These are phyloP conservation scores for Chaunax sp. DNA, from an alignment of 2,797 vertebrate species.

Conservation along the genomic window DNA sequence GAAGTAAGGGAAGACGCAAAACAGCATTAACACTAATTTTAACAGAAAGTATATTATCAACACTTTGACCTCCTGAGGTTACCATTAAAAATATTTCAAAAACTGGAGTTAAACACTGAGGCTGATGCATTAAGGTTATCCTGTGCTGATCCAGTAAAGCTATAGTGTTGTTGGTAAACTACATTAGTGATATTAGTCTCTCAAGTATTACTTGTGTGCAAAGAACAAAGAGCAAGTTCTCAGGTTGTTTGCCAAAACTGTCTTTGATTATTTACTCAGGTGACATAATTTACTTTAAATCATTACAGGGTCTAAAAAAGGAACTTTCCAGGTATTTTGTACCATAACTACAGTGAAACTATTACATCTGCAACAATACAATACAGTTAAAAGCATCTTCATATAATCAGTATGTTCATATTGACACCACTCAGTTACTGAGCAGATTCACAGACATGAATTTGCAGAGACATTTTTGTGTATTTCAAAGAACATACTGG, in stretches of 20 bases:
- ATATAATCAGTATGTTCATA: conserved; percentile 35
- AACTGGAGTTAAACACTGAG: conserved; percentile 27
- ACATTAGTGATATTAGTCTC: conserved; percentile 58
- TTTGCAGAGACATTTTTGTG: conserved; percentile 26
- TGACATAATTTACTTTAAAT: conserved; percentile 38
- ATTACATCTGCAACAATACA: conserved; percentile 32
- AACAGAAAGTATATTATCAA: conserved; percentile 51
- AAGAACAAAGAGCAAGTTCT: conserved; percentile 31
- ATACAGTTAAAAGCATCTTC: conserved; percentile 39
- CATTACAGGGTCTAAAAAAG: conserved; percentile 35
- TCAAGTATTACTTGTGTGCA: conserved; percentile 49
- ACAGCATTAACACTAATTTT: conserved; percentile 43
- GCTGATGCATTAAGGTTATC: conserved; percentile 33
- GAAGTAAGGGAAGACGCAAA: conserved; percentile 53
- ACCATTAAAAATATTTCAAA: conserved; percentile 9
- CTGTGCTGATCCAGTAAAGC: conserved; percentile 32
- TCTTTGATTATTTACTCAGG: conserved; percentile 35
- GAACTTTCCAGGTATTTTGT: conserved; percentile 48
- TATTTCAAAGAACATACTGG: conserved; percentile 31
- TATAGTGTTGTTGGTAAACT: conserved; percentile 30
- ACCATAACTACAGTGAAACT: conserved; percentile 51
- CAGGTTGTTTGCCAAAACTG: conserved; percentile 18
- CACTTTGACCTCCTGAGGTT: conserved; percentile 24
- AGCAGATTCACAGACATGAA: conserved; percentile 43
- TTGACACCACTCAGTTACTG: conserved; percentile 30